phyloP scores from a whole-genome alignment of 2,113 vertebrate species.

The Gymnorhina tibicen region DNA sequence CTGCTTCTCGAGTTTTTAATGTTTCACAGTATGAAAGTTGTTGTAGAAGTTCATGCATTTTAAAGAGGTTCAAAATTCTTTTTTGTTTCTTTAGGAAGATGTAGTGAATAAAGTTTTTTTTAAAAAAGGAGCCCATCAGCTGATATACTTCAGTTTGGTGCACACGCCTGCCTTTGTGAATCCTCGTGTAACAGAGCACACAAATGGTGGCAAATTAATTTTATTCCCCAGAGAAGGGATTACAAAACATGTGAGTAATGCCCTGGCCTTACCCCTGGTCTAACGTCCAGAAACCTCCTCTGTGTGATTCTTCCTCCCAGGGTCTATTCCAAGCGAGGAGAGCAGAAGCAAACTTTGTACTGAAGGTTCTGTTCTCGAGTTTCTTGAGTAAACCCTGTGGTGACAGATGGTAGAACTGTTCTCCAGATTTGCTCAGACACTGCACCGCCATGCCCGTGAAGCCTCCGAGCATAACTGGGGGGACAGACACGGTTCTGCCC shows the following conservation, averaged over 20 bases:
- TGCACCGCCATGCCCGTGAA: fast-evolving
- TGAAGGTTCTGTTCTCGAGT: background rate
- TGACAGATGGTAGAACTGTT: background rate
- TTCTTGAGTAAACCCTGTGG: background rate
- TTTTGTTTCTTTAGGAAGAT: background rate
- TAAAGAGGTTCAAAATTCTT: background rate
- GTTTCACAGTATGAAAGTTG: background rate
- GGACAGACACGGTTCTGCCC: background rate
- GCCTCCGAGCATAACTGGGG: background rate
- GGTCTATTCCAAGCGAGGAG: background rate
- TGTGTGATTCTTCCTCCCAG: fast-evolving
- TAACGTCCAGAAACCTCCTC: background rate
- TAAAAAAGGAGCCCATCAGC: background rate
- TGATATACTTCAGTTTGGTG: background rate
- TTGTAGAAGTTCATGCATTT: background rate
- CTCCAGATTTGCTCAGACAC: background rate
- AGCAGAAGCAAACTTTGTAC: background rate
- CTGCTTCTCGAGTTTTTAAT: background rate
- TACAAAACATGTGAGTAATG: background rate
- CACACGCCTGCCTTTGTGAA: background rate
- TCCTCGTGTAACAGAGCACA: background rate
- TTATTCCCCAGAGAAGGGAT: background rate
- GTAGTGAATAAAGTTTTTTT: background rate
- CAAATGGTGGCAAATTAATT: background rate
- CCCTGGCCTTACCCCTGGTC: background rate